Conservation (phyloP, 2,113 vertebrate genomes). For the Melanotaenia duboulayi region DNA sequence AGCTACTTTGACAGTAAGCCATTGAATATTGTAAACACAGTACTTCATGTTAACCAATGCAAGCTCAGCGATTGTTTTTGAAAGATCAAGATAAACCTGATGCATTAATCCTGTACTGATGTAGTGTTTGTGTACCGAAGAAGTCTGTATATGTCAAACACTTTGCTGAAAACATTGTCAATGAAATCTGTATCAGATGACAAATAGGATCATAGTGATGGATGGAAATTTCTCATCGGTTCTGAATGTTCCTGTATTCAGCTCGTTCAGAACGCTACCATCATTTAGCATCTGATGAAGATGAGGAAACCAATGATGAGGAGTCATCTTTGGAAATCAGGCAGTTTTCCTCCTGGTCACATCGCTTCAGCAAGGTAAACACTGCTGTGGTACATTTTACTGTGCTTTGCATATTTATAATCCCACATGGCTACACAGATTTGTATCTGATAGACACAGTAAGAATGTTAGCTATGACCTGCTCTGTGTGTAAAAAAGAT, state of each 20-base stretch:
- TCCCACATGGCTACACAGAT: no score
- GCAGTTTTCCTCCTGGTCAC: constrained; percentile 95
- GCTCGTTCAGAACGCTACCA: constrained; percentile 94
- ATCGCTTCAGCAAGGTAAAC: constrained; percentile 96
- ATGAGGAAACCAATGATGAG: constrained; percentile 94
- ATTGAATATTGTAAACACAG: neutral
- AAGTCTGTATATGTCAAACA: no score
- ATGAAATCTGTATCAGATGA: no score
- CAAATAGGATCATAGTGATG: neutral
- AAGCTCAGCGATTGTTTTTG: neutral
- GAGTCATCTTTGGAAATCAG: constrained; percentile 94
- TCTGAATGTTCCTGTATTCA: constrained; percentile 49
- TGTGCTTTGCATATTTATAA: no score
- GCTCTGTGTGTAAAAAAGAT: no score
- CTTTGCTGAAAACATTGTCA: no score
- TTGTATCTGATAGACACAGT: no score
- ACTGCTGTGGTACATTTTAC: neutral
- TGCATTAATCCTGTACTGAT: neutral
- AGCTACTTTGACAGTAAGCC: constrained; percentile 98
- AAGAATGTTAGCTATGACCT: no score
- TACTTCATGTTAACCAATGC: neutral
- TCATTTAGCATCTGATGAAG: constrained; percentile 92
- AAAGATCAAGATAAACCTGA: neutral
- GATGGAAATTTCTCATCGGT: neutral
- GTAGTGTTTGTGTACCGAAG: no score